Evolutionary conservation across 2,113 vertebrate genomes (phyloP), one percentile per base, ranked within the genome.

Genomic region (Xiphias gladius): DNA sequence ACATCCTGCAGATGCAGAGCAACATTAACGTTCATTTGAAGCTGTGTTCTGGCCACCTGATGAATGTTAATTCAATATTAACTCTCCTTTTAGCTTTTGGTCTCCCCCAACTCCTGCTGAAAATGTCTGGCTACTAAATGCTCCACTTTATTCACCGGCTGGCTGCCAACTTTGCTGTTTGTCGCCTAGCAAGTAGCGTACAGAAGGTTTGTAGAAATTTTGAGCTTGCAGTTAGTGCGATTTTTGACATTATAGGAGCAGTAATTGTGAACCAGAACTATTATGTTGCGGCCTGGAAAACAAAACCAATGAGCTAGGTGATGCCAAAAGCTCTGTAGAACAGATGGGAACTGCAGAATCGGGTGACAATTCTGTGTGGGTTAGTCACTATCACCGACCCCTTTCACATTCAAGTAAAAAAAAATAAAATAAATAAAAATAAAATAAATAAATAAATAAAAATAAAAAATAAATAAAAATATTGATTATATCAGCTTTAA

Each of bases 401-500:
- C 30, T 32, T 35, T 57, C 17, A 72, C 52, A 69, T n/a, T 43
- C 20, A n/a, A 24, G 50, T 43, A 69, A n/a, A n/a, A n/a, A n/a
- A n/a, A n/a, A n/a, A 58, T 70, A 24, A 30, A 55, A 48, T n/a
- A n/a, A n/a, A n/a, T n/a, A n/a, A n/a, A n/a, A n/a, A n/a, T n/a
- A n/a, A n/a, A n/a, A n/a, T n/a, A n/a, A n/a, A n/a, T n/a, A n/a
- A n/a, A n/a, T n/a, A n/a, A n/a, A n/a, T n/a, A n/a, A n/a, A n/a
- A n/a, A n/a, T n/a, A n/a, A n/a, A n/a, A n/a, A n/a, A n/a, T n/a
- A n/a, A n/a, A 58, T 70, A 24, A 30, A 55, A 48, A 26, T 54
- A 62, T 48, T 1, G 32, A 48, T 73, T 65, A 24, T 37, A 24
- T 22, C 43, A 41, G 37, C 24, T 82, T 82, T 61, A 24, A 52